Evolutionary conservation across 2,888 invertebrate species (phyloP).

Genomic region (Dolichopus griseipennis): DNA sequence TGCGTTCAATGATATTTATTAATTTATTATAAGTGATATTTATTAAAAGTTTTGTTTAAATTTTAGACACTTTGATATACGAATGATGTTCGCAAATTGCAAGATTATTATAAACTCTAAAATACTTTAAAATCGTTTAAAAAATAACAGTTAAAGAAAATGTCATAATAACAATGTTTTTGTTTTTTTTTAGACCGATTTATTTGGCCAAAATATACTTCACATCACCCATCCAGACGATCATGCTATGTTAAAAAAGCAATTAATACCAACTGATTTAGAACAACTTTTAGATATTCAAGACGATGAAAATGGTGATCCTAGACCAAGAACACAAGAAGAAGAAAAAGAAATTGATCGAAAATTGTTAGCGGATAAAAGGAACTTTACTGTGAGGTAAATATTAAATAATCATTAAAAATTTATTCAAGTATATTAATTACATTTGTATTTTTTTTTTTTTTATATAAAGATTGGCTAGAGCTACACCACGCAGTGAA

Average conservation of each 20-base stretch:
- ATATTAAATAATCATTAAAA: constrained; percentile 12
- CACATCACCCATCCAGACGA: constrained; percentile 74
- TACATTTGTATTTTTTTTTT: not conserved
- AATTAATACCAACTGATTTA: constrained; percentile 49
- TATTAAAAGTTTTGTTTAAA: no score
- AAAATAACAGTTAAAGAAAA: no score
- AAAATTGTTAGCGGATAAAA: constrained; percentile 44
- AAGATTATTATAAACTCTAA: no score
- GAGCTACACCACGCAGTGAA: constrained; percentile 64
- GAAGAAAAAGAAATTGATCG: constrained; percentile 39
- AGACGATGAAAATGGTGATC: constrained; percentile 49
- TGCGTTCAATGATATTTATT: no score
- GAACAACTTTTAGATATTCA: constrained; percentile 40
- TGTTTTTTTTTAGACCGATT: constrained; percentile 56
- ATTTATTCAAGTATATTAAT: constrained; percentile 12
- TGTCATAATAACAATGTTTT: no score
- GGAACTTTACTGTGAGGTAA: constrained; percentile 50
- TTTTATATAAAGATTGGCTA: constrained; percentile 44
- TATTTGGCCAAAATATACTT: constrained; percentile 72
- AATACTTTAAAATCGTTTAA: no score
- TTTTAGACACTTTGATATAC: no score
- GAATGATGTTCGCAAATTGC: no score
- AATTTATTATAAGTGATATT: no score
- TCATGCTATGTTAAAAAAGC: constrained; percentile 60
- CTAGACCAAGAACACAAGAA: constrained; percentile 43